These are phyloP conservation scores for Trachelipus rathkii DNA, from an alignment of 1,140 invertebrate genomes.

Conservation along the genomic window DNA sequence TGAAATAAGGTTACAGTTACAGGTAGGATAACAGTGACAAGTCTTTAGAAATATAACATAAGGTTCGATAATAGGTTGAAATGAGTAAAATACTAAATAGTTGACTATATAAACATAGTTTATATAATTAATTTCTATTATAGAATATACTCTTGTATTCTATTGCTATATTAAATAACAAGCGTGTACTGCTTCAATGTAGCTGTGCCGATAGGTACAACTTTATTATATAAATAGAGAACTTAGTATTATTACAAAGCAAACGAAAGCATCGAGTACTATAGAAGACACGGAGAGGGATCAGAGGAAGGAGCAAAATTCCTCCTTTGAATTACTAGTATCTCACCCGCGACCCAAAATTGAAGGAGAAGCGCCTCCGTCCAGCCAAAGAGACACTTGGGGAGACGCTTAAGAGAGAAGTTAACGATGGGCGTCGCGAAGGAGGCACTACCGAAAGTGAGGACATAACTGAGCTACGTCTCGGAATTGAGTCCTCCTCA, in stretches of 20 bases:
- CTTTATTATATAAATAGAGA: not conserved
- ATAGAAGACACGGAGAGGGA: not conserved
- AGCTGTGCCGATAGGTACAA: not conserved
- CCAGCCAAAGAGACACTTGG: not conserved
- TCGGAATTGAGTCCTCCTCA: not conserved
- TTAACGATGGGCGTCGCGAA: not conserved
- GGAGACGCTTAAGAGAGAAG: not conserved
- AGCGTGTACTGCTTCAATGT: not conserved
- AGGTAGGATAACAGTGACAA: no score
- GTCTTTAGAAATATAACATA: no score
- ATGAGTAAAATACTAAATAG: no score
- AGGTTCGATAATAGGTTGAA: no score
- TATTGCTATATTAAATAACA: not conserved
- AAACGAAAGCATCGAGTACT: not conserved
- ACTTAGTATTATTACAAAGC: not conserved
- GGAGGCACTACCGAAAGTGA: not conserved
- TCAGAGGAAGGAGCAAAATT: not conserved
- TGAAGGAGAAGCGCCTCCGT: conserved; percentile 2
- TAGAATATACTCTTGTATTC: no score
- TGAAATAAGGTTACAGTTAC: no score
- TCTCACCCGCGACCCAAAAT: conserved; percentile 4
- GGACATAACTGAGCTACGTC: not conserved
- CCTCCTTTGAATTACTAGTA: not conserved
- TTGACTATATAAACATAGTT: no score
- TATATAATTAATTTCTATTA: no score